Evolutionary conservation across 2,888 invertebrate species (phyloP).

Genomic region (Diarsia mendica): DNA sequence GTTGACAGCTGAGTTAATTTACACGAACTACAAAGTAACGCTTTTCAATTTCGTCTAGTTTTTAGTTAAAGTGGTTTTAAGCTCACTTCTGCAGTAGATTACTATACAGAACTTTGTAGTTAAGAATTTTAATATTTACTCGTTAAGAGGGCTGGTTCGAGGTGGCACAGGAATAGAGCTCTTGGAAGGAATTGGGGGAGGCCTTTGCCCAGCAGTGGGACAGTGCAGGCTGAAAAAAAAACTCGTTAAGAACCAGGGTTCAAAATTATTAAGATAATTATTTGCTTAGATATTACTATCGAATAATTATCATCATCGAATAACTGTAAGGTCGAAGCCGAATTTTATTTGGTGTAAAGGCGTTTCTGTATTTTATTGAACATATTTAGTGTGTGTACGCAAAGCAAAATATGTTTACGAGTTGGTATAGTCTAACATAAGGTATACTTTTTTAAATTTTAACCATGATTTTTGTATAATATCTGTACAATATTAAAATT

Average conservation of each 20-base stretch:
- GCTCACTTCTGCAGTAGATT: conserved; percentile 8
- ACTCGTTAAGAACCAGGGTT: background rate
- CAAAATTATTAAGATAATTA: background rate
- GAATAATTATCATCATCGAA: background rate
- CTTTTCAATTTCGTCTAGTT: conserved; percentile 28
- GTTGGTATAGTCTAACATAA: background rate
- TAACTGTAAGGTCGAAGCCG: too few species aligned
- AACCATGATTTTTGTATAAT: too few species aligned
- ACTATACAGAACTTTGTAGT: background rate
- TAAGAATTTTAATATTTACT: background rate
- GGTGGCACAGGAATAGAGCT: too few species aligned
- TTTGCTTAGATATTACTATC: background rate
- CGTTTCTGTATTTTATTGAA: background rate
- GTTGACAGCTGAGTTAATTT: conserved; percentile 34
- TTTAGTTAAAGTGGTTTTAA: conserved; percentile 1
- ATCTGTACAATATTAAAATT: background rate
- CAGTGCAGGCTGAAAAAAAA: too few species aligned
- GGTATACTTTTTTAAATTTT: too few species aligned
- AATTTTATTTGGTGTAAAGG: too few species aligned
- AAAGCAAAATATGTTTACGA: background rate
- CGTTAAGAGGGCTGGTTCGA: too few species aligned
- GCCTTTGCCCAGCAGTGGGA: too few species aligned
- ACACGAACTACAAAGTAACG: conserved; percentile 30
- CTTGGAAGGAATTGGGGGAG: too few species aligned
- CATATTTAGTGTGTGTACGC: background rate